These are phyloP conservation scores for Leptinotarsa undecemlineata DNA, from an alignment of 1,140 invertebrate genomes.

Conservation along the genomic window DNA sequence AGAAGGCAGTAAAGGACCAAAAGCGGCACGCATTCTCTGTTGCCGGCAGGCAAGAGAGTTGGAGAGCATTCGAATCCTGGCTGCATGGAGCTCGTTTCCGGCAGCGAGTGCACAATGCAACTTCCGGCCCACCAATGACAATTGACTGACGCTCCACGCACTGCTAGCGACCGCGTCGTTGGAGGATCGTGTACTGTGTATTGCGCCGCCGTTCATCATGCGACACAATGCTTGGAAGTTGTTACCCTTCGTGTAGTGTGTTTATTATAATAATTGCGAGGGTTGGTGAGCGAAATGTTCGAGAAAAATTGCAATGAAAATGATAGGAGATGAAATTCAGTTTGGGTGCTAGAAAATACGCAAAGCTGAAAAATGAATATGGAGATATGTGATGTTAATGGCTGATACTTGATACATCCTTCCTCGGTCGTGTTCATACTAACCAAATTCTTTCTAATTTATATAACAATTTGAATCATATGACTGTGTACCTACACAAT, in stretches of 20 bases:
- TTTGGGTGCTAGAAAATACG: no score
- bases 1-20: no score
- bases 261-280: constrained; percentile 6
- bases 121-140: constrained; percentile 51
- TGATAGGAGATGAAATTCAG: no score
- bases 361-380: no score
- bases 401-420: no score
- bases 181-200: background rate
- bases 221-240: constrained; percentile 11
- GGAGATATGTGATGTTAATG: no score
- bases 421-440: no score
- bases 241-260: background rate
- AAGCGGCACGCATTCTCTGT: background rate
- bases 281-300: background rate
- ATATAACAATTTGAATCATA: no score
- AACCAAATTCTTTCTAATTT: no score
- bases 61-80: constrained; percentile 5
- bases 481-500: no score
- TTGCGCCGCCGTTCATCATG: constrained; percentile 10
- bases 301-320: no score
- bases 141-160: constrained; percentile 52
- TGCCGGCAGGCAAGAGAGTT: background rate
- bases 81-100: constrained; percentile 52
- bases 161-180: constrained; percentile 19
- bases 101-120: constrained; percentile 54